Conservation (phyloP, 2,797 vertebrate genomes). For the Hozukius guyotensis region DNA sequence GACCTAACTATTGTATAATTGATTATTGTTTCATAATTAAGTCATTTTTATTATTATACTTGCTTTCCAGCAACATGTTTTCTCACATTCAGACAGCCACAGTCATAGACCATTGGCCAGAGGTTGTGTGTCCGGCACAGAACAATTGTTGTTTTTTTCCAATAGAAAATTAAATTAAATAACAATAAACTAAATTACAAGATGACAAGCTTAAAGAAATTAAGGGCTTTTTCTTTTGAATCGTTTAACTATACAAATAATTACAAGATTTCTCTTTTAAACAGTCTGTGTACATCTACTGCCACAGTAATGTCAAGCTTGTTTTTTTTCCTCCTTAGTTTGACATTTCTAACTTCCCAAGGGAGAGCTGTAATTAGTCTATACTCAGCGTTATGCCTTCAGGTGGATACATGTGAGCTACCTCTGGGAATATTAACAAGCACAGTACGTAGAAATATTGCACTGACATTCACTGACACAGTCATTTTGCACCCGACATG, state of each 20-base stretch:
- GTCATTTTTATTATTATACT: too few relatives aligned
- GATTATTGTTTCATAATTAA: too few relatives aligned
- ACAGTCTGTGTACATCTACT: too few relatives aligned
- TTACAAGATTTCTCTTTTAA: too few relatives aligned
- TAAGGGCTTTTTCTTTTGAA: neutral
- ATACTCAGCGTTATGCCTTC: conserved; percentile 2
- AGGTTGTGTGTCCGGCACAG: too few relatives aligned
- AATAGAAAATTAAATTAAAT: too few relatives aligned
- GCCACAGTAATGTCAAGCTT: neutral
- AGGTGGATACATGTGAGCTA: neutral
- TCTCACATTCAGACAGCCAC: too few relatives aligned
- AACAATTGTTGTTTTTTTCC: too few relatives aligned
- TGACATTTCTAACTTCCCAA: conserved; percentile 41
- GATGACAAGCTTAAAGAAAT: neutral
- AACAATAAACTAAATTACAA: neutral
- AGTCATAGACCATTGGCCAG: too few relatives aligned
- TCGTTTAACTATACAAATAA: neutral
- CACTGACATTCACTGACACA: neutral
- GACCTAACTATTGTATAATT: too few relatives aligned
- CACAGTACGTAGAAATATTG: neutral
- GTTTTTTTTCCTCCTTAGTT: neutral
- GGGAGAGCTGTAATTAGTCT: conserved; percentile 26
- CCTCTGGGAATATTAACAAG: conserved; percentile 18
- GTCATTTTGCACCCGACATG: neutral
- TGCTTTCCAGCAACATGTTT: too few relatives aligned